A percentile compares a stretch with the other conserved stretches of the same genome.
Evolutionary conservation across 1,140 invertebrate genomes (phyloP).

Genomic region (Diorhabda elongata): DNA sequence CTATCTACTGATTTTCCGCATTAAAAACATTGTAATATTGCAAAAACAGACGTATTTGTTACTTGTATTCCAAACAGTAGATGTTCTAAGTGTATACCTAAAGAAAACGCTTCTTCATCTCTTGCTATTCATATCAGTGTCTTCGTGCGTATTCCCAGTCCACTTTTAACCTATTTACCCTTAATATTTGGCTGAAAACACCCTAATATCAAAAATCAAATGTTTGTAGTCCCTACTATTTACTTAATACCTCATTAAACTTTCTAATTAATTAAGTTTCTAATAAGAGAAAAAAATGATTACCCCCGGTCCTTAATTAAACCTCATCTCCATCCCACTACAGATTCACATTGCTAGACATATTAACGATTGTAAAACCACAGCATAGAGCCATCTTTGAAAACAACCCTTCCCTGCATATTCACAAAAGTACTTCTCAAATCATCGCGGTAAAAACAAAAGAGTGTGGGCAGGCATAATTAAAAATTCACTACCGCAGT

Average conservation of each 20-base stretch:
- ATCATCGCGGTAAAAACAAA: slow-evolving; percentile 43
- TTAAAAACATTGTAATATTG: too few relatives aligned
- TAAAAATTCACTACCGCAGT: slow-evolving; percentile 40
- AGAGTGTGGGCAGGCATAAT: slow-evolving; percentile 44
- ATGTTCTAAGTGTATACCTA: too few relatives aligned
- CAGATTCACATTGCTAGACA: not conserved
- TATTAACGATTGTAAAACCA: slow-evolving; percentile 6
- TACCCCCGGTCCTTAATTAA: not conserved
- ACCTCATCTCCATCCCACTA: not conserved
- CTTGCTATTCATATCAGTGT: too few relatives aligned
- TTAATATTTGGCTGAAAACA: too few relatives aligned
- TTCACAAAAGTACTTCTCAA: slow-evolving; percentile 29
- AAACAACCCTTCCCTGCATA: slow-evolving; percentile 18
- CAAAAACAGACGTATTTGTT: too few relatives aligned
- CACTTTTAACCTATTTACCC: too few relatives aligned
- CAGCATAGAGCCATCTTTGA: slow-evolving; percentile 20
- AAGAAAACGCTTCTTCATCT: too few relatives aligned
- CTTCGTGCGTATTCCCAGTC: too few relatives aligned
- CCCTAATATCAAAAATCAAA: too few relatives aligned
- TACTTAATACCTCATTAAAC: not conserved
- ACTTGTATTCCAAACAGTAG: too few relatives aligned
- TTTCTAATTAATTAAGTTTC: not conserved
- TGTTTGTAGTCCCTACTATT: not conserved
- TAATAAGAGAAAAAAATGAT: not conserved
- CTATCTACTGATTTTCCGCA: too few relatives aligned